Conservation (phyloP, 2,888 invertebrate genomes). For the Macropis europaea region DNA sequence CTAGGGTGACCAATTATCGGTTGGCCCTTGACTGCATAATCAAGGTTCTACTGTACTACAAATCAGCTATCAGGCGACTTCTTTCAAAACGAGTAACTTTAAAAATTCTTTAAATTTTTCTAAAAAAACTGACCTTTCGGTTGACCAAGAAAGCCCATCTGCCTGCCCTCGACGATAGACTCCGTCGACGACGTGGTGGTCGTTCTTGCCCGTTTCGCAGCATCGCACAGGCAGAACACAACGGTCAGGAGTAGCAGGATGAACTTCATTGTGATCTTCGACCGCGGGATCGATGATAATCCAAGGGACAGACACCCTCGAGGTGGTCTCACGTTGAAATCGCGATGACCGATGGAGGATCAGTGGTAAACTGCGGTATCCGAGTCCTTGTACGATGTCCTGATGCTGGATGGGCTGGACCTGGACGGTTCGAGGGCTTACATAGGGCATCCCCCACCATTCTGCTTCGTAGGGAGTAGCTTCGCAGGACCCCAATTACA, state of each 20-base stretch:
- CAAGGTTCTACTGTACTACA: too few species aligned
- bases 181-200: constrained; percentile 33
- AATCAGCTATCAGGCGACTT: too few species aligned
- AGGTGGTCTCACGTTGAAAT: neutral
- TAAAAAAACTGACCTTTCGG: constrained; percentile 65
- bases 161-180: constrained; percentile 14
- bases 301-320: neutral
- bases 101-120: neutral
- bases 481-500: constrained; percentile 77
- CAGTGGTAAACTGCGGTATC: constrained; percentile 32
- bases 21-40: too few species aligned
- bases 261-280: constrained; percentile 30
- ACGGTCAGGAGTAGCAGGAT: constrained; percentile 30
- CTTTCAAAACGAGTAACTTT: neutral
- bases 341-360: constrained; percentile 16
- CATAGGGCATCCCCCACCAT: constrained; percentile 79
- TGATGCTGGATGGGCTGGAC: constrained; percentile 79
- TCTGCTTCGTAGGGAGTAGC: constrained; percentile 64
- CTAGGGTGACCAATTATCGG: too few species aligned
- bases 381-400: constrained; percentile 73
- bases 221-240: constrained; percentile 33
- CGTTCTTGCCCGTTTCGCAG: constrained; percentile 43
- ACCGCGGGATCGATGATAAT: neutral
- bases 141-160: constrained; percentile 61
- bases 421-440: constrained; percentile 78